Base-by-base conservation (phyloP, 2,797 vertebrate species). In the Tympanoctomys barrerae region DNA sequence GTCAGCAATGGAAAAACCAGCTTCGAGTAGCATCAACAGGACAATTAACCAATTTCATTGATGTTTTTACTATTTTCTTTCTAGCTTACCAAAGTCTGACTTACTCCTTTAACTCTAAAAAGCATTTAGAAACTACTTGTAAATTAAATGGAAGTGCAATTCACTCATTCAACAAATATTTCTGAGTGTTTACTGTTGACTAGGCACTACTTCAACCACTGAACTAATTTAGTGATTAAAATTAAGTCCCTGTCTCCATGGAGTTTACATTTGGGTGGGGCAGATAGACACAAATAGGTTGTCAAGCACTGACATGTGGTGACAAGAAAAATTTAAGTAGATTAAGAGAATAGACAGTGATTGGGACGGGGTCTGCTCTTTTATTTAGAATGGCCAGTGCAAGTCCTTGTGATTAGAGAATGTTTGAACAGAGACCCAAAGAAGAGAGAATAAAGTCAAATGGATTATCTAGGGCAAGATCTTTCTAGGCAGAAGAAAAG, bases 51-150 rank as follows among this genome's bases (percentile, higher is more conserved):
- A 42, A 84, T 77, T 85, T 94, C 33, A 92, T n/a, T 97, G n/a
- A 93, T 73, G 92, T 95, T 87, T 52, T 75, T 81, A 64, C 54
- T 86, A 24, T 94, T 79, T 95, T 79, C 39, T 75, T 87, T 21
- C 84, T 91, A 79, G 77, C 16, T 81, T 62, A 54, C 2, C 1
- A n/a, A 87, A 94, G 49, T 33, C 33, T 75, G 22, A 79, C 66
- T 28, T 88, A 78, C 59, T 77, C 12, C 28, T 95, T 94, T 83
- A 89, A 87, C 5, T 83, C 93, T 90, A n/a, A 89, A 97, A 85
- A 93, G 33, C 24, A 75, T 89, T 80, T 68, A 62, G 26, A 89
- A 80, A 59, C 46, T 18, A 42, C 33, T 88, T 82, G 9, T 54
- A 9, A 46, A 57, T 80, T 85, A 54, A 62, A 46, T 75, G 21